Percentiles rank a stretch among this genome's conserved stretches.
Conservation (phyloP, 2,113 vertebrate species). For the Atractosteus spatula region DNA sequence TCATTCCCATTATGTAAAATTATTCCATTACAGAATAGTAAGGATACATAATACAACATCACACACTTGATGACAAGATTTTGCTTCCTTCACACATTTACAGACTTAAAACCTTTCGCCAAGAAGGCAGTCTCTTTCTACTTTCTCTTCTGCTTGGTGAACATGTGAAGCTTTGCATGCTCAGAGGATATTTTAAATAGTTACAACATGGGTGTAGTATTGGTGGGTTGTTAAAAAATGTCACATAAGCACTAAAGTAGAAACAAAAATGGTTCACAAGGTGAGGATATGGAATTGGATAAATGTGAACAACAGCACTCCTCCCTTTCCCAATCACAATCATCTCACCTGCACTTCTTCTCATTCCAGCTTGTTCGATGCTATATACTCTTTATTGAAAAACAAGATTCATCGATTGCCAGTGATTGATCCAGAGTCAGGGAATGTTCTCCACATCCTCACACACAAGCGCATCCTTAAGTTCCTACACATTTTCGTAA, state of each 20-base stretch:
- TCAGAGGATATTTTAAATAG: neutral
- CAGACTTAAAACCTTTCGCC: no score
- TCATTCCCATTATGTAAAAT: no score
- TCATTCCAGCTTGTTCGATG: conserved; percentile 84
- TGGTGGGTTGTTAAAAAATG: neutral
- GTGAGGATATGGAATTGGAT: no score
- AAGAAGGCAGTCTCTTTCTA: no score
- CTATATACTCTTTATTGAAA: conserved; percentile 87
- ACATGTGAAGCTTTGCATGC: no score
- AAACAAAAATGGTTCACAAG: no score
- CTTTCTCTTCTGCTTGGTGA: no score
- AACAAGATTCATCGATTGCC: conserved; percentile 95
- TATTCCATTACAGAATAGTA: no score
- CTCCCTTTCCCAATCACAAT: neutral
- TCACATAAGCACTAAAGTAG: no score
- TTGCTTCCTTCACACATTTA: no score
- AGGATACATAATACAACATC: no score
- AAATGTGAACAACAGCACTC: conserved; percentile 8
- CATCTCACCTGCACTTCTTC: neutral
- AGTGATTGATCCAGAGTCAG: conserved; percentile 84
- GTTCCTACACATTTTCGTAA: conserved; percentile 89
- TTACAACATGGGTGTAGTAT: neutral
- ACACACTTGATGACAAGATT: no score
- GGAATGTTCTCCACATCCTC: conserved; percentile 87
- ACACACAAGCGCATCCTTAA: conserved; percentile 95